Conservation (phyloP, 2,113 vertebrate species). For the Ailurus styani region DNA sequence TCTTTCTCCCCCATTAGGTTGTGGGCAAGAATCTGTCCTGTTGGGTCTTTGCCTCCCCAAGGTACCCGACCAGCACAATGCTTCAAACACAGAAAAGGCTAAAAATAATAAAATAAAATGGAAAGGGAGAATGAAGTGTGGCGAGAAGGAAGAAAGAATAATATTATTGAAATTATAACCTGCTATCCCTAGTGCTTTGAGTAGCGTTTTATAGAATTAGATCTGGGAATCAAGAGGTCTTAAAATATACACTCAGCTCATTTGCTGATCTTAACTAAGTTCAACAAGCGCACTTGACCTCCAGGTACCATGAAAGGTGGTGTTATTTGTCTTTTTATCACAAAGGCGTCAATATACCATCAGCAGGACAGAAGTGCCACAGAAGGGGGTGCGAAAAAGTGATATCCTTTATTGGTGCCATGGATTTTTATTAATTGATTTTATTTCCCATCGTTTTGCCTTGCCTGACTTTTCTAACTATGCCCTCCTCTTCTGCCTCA, state of each 20-base stretch:
- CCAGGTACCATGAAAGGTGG: neutral
- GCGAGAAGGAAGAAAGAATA: slow-evolving; percentile 52
- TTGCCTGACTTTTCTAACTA: neutral
- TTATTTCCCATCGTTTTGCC: neutral
- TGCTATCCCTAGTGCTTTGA: slow-evolving; percentile 22
- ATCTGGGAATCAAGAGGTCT: slow-evolving; percentile 36
- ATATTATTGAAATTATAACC: slow-evolving; percentile 56
- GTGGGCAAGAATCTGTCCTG: neutral
- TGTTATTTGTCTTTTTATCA: neutral
- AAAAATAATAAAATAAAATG: slow-evolving; percentile 7
- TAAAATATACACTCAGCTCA: slow-evolving; percentile 32
- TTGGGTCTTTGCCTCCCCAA: neutral
- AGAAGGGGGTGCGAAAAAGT: neutral
- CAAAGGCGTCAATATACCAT: neutral
- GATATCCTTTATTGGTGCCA: slow-evolving; percentile 10
- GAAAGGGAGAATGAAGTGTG: slow-evolving; percentile 3
- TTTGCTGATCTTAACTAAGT: slow-evolving; percentile 46
- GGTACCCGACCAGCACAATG: neutral
- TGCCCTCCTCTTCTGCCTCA: neutral
- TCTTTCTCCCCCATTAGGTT: neutral
- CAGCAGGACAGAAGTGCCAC: neutral
- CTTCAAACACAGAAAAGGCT: slow-evolving; percentile 23
- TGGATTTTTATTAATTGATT: neutral
- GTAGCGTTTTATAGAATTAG: slow-evolving; percentile 29
- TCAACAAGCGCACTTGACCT: slow-evolving; percentile 42